Conservation (phyloP, 2,888 invertebrate species). For the Fragum whitleyi region DNA sequence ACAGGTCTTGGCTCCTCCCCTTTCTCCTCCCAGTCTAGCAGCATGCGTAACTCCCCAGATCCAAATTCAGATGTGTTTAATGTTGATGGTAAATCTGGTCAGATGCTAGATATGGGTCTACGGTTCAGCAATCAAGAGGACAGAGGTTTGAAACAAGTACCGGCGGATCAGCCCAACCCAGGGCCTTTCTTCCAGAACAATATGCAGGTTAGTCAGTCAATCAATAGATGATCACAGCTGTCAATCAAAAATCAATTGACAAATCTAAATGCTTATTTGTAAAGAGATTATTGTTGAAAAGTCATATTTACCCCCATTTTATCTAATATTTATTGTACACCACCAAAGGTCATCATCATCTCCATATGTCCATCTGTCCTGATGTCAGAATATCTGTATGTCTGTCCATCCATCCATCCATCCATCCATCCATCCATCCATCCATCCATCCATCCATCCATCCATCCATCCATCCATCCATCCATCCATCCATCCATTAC, state of each 20-base stretch:
- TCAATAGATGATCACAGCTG: too few relatives aligned
- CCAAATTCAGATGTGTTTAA: conserved; percentile 65
- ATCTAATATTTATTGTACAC: too few relatives aligned
- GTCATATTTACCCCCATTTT: too few relatives aligned
- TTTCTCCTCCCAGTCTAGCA: conserved; percentile 80
- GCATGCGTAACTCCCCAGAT: conserved; percentile 81
- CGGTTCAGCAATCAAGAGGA: conserved; percentile 64
- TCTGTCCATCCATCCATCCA: too few relatives aligned
- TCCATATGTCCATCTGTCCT: too few relatives aligned
- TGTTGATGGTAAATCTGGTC: conserved; percentile 37
- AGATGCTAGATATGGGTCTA: conserved; percentile 63
- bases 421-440: too few relatives aligned
- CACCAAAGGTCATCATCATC: too few relatives aligned
- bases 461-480: too few relatives aligned
- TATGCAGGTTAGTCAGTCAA: conserved; percentile 58
- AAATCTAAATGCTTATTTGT: neutral
- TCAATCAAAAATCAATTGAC: neutral
- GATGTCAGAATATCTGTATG: too few relatives aligned
- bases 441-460: too few relatives aligned
- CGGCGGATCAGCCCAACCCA: conserved; percentile 24
- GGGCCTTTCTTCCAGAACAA: conserved; percentile 69
- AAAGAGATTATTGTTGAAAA: neutral
- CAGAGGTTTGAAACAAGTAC: conserved; percentile 40
- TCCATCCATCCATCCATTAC: too few relatives aligned
- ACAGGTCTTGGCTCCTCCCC: conserved; percentile 81